Evolutionary conservation across 1,140 invertebrate genomes (phyloP), one percentile per base, ranked within the genome.

Genomic region (Atta colombica): DNA sequence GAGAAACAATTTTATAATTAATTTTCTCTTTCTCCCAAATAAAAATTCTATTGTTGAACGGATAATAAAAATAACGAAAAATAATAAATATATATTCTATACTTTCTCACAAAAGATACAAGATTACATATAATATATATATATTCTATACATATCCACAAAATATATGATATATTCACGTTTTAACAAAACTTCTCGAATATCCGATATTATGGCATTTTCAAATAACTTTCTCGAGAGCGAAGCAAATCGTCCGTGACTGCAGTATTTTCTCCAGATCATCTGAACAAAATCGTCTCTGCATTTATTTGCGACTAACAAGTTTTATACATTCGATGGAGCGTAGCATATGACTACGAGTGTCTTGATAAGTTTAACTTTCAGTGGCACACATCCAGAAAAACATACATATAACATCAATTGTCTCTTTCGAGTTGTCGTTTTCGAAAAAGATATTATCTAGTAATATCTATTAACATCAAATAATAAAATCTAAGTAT

Each of bases 181-280:
- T 71, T 71, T 58, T 71, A 28, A 81, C 51, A 81, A 81, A 65
- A 71, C 21, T 60, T 21, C 31, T 81, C 51, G 51, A 81, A 71
- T 81, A 49, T 71, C 35, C 31, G 63, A 16, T 71, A 71, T 71
- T 81, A 51, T 80, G 35, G 63, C 31, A 35, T 58, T 81, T 81
- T 81, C 51, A 58, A 53, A 71, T 49, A 51, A 81, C 51, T 71
- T 81, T 4, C 65, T 45, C 16, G 51, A 58, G 25, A 66, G 35
- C 78, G 16, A 31, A 60, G 21, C 63, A 58, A 85, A 80, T 72
- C 88, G 85, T 82, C 89, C 65, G 53, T 87, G 21, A n/a, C 71
- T 51, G n/a, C 55, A 63, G 58, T 81, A 71, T 25, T 81, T 81
- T 69, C 18, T 58, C 35, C 21, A 60, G 51, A 81, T 81, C 31